Conservation (phyloP, 1,140 invertebrate species). For the Leptonema lineaticorne region DNA sequence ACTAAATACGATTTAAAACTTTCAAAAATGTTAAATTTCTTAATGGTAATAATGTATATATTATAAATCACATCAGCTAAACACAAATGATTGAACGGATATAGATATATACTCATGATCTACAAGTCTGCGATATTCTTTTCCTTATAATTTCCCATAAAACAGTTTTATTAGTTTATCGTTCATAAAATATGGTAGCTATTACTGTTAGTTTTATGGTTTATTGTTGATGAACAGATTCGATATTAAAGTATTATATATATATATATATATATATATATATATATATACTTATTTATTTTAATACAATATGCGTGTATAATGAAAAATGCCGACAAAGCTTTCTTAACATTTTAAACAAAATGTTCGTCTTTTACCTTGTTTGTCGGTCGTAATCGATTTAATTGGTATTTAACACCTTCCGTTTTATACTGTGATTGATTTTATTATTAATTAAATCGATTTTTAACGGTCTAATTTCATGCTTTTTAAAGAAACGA, state of each 20-base stretch:
- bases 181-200: slow-evolving; percentile 17
- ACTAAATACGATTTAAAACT: too few relatives aligned
- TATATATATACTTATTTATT: too few relatives aligned
- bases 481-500: too few relatives aligned
- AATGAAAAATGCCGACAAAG: slow-evolving; percentile 6
- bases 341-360: slow-evolving; percentile 5
- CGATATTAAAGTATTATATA: slow-evolving; percentile 1
- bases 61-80: too few relatives aligned
- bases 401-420: slow-evolving; percentile 7
- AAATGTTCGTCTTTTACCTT: background rate
- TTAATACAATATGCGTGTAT: too few relatives aligned
- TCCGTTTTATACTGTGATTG: background rate
- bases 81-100: too few relatives aligned
- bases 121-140: background rate
- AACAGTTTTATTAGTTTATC: slow-evolving; percentile 5
- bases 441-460: background rate
- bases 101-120: too few relatives aligned
- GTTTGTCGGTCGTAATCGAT: background rate
- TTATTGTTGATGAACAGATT: slow-evolving; percentile 20
- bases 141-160: slow-evolving; percentile 8
- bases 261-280: too few relatives aligned
- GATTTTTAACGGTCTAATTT: too few relatives aligned
- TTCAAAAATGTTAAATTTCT: too few relatives aligned
- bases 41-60: too few relatives aligned
- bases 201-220: slow-evolving; percentile 20